Percentiles rank a stretch among this genome's conserved stretches.
These are phyloP conservation scores for Gadus macrocephalus DNA, from an alignment of 2,113 vertebrate genomes.

Conservation along the genomic window DNA sequence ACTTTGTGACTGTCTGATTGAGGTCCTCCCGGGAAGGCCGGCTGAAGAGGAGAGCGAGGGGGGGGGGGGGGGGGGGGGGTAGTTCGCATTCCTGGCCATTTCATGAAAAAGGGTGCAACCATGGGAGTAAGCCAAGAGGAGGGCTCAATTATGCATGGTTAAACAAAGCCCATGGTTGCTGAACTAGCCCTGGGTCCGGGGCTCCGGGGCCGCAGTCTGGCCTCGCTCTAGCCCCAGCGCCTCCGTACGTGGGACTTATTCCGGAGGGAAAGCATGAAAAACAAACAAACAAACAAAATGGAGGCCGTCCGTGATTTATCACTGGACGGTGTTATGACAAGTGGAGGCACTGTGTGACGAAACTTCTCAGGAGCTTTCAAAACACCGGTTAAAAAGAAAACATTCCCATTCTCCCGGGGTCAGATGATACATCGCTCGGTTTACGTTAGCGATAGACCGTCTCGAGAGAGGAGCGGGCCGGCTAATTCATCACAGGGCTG, in stretches of 20 bases:
- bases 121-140: slow-evolving; percentile 76
- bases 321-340: slow-evolving; percentile 62
- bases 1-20: slow-evolving; percentile 72
- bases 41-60: slow-evolving; percentile 55
- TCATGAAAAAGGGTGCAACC: slow-evolving; percentile 82
- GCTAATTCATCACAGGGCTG: slow-evolving; percentile 15
- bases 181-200: slow-evolving; percentile 45
- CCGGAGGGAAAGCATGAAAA: background rate
- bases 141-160: slow-evolving; percentile 74
- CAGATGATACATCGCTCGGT: slow-evolving; percentile 50
- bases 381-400: slow-evolving; percentile 49
- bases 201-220: slow-evolving; percentile 32
- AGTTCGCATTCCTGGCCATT: slow-evolving; percentile 79
- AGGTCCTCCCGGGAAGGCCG: slow-evolving; percentile 68
- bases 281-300: slow-evolving; percentile 32
- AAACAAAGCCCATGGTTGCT: slow-evolving; percentile 72
- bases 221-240: too few relatives aligned
- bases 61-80: slow-evolving; percentile 39
- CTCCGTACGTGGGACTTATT: background rate
- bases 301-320: slow-evolving; percentile 48
- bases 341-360: slow-evolving; percentile 52
- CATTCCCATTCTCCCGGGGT: slow-evolving; percentile 62
- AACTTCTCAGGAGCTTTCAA: slow-evolving; percentile 53
- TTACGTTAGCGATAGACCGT: slow-evolving; percentile 60
- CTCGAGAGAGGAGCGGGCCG: slow-evolving; percentile 32